Evolutionary conservation across 2,113 vertebrate species (phyloP).

Genomic region (Carettochelys insculpta): DNA sequence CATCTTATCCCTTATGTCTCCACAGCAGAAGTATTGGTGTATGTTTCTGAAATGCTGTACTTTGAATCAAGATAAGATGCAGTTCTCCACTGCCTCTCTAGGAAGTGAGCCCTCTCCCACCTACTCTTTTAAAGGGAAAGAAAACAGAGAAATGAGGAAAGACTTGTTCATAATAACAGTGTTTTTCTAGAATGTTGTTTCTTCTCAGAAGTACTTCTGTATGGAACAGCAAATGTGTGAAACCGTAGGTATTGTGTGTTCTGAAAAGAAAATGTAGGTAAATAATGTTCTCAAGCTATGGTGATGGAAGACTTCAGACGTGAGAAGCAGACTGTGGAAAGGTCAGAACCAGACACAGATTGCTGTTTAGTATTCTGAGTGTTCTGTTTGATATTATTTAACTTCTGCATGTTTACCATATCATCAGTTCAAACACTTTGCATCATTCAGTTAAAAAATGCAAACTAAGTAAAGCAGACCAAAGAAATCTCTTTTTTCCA

Average conservation of each 20-base stretch:
- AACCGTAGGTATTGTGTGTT: neutral
- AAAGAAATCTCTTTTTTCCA: neutral
- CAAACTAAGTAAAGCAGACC: neutral
- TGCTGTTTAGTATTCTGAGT: neutral
- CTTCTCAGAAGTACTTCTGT: neutral
- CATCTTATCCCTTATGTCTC: neutral
- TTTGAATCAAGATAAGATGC: neutral
- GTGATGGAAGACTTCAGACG: neutral
- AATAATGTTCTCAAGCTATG: constrained; percentile 13
- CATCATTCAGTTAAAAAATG: neutral
- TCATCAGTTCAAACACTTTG: neutral
- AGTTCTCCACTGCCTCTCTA: neutral
- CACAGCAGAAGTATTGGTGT: neutral
- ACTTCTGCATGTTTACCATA: neutral
- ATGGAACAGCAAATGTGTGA: neutral
- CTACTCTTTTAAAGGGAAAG: no score
- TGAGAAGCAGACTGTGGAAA: neutral
- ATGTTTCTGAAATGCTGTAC: neutral
- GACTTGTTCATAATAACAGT: neutral
- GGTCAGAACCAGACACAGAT: neutral
- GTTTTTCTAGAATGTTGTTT: neutral
- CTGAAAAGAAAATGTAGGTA: constrained; percentile 22
- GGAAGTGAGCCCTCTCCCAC: neutral
- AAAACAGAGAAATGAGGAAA: neutral
- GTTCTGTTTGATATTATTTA: neutral